Evolutionary conservation across 1,140 invertebrate genomes (phyloP).

Genomic region (Neelides sp.): DNA sequence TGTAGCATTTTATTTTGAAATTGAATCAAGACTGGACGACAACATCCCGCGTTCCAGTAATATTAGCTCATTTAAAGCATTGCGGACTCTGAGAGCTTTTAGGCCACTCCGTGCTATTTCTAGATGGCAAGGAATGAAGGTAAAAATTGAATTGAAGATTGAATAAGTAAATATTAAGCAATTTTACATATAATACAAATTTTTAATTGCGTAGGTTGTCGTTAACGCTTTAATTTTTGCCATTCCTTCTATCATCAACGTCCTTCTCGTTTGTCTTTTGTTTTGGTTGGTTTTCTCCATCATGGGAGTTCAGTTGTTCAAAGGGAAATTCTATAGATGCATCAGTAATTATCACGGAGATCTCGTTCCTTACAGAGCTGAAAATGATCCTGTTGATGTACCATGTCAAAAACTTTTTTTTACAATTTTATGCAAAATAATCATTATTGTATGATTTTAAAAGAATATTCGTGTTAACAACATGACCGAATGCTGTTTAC

Average conservation of each 20-base stretch:
- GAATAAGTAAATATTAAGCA: not conserved
- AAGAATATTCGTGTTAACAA: too few relatives aligned
- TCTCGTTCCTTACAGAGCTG: slow-evolving; percentile 3
- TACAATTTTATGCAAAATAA: too few relatives aligned
- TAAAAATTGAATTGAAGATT: slow-evolving; percentile 32
- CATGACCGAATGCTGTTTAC: slow-evolving; percentile 4
- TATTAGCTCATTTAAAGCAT: too few relatives aligned
- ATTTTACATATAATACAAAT: too few relatives aligned
- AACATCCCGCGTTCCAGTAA: too few relatives aligned
- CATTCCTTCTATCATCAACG: slow-evolving; percentile 86
- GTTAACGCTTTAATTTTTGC: slow-evolving; percentile 86
- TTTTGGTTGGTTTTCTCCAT: slow-evolving; percentile 90
- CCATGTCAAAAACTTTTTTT: too few relatives aligned
- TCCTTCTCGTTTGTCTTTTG: slow-evolving; percentile 76
- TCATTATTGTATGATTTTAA: too few relatives aligned
- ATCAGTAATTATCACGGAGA: slow-evolving; percentile 60
- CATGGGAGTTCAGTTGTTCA: slow-evolving; percentile 87
- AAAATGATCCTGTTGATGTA: too few relatives aligned
- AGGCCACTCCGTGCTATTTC: slow-evolving; percentile 74
- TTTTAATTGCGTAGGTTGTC: too few relatives aligned
- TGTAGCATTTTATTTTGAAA: slow-evolving; percentile 54
- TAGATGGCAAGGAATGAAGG: slow-evolving; percentile 81
- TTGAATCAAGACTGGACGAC: too few relatives aligned
- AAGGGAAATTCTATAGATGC: slow-evolving; percentile 87
- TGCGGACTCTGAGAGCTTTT: slow-evolving; percentile 45